Evolutionary conservation across 2,797 vertebrate genomes (phyloP), one percentile per base, ranked within the genome.

Genomic region (Lacerta viridis): DNA sequence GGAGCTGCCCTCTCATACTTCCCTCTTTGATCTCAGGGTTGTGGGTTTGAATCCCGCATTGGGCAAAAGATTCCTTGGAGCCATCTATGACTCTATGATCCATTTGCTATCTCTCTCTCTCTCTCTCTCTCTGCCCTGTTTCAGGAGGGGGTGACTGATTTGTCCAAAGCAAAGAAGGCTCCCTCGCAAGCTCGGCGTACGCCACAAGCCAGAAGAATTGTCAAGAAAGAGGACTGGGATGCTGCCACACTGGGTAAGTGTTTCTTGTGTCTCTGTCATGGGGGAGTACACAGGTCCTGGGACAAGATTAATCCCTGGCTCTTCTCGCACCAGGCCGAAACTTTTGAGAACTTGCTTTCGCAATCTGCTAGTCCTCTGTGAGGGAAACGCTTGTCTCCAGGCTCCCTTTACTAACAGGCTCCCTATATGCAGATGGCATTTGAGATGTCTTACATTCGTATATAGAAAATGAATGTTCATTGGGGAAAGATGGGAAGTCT

Each of bases 121-220:
- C 50, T 55, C 39, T 59, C 33, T 20, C 15, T 81, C n/a, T 71
- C 33, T 25, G 29, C 43, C 50, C 66, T 27, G 3, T 84, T 88
- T 71, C 72, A 55, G 50, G 50, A 84, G 87, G 36, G 83, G 10
- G 46, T 7, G 18, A 18, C 25, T 3, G 25, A 78, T 71, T 36
- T 41, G 74, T 78, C 64, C 33, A 59, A 69, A 11, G 27, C 33
- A 41, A 77, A 69, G 33, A 55, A 39, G 17, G 7, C 2, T 23
- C 15, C 25, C 4, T 55, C 27, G 23, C 59, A 27, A 0, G 2
- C 25, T 33, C 29, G 4, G 27, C 15, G 25, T 18, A n/a, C 2
- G 1, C 5, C 29, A 33, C 46, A 18, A 27, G 1, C 29, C 10
- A 33, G 15, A 6, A 55, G 9, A 6, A 23, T n/a, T 9, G 0